phyloP scores from a whole-genome alignment of 1,140 invertebrate genomes.

The Chymomyza costata region DNA sequence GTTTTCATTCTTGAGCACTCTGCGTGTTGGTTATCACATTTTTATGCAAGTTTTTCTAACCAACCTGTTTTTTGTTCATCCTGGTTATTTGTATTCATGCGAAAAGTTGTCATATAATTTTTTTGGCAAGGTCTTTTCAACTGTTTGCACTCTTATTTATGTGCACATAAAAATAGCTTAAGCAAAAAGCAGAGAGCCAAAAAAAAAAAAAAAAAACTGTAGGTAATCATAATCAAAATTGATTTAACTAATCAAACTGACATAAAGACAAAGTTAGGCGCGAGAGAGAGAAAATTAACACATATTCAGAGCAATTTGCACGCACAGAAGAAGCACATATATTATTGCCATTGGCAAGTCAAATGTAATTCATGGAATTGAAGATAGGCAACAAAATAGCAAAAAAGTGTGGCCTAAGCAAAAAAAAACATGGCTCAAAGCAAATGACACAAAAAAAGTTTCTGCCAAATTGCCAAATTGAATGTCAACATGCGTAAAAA shows the following conservation, averaged over 20 bases:
- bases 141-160: too few species aligned
- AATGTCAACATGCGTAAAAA: conserved; percentile 72
- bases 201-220: conserved; percentile 14
- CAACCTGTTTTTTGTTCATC: conserved; percentile 14
- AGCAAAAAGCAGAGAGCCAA: too few species aligned
- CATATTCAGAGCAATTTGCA: conserved; percentile 51
- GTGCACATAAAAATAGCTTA: too few species aligned
- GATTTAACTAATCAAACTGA: conserved; percentile 65
- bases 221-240: conserved; percentile 66
- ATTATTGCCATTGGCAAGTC: conserved; percentile 36
- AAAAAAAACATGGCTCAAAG: conserved; percentile 45
- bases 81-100: conserved; percentile 59
- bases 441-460: conserved; percentile 48
- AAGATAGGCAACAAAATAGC: background rate
- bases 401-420: conserved; percentile 46
- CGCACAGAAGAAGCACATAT: background rate
- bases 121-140: conserved; percentile 32
- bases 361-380: conserved; percentile 53
- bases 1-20: too few species aligned
- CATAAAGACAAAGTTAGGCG: conserved; percentile 35
- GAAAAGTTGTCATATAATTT: conserved; percentile 51
- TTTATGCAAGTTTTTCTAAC: too few species aligned
- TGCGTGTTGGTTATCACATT: too few species aligned
- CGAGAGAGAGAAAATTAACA: conserved; percentile 42
- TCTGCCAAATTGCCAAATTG: conserved; percentile 67